Evolutionary conservation across 2,797 vertebrate species (phyloP).

Genomic region (Phaenicophaeus curvirostris): DNA sequence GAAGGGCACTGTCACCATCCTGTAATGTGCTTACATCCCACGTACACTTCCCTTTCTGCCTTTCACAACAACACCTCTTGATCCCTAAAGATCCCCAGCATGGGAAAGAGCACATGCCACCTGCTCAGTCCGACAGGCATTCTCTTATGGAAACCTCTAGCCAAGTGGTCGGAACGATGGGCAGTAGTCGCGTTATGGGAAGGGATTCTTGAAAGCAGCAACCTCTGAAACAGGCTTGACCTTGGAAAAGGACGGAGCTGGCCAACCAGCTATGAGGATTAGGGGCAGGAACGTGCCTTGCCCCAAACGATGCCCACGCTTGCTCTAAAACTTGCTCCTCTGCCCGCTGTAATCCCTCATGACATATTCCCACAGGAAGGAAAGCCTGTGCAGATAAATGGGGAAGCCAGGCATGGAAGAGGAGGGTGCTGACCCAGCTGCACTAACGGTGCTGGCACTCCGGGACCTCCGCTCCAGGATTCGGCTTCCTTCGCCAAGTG

Average conservation of each 20-base stretch:
- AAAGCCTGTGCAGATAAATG: accelerated
- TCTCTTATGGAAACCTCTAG: neutral
- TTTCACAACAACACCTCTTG: neutral
- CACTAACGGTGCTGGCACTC: no score
- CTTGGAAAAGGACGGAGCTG: neutral
- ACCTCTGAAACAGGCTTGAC: neutral
- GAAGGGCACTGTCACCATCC: neutral
- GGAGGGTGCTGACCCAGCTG: neutral
- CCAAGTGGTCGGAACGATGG: accelerated
- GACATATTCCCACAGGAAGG: accelerated
- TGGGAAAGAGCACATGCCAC: neutral
- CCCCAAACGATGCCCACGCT: accelerated
- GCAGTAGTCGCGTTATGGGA: accelerated
- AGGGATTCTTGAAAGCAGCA: neutral
- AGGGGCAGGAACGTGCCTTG: neutral
- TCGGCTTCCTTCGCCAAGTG: accelerated
- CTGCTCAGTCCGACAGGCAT: accelerated
- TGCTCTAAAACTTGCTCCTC: neutral
- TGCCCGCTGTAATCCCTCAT: neutral
- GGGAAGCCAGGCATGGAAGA: neutral
- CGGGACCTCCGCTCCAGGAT: accelerated
- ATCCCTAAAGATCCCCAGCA: neutral
- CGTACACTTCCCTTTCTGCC: accelerated
- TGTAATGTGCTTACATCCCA: neutral
- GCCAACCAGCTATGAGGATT: neutral